Conservation (phyloP, 2,797 vertebrate genomes). For the Agapornis canus region DNA sequence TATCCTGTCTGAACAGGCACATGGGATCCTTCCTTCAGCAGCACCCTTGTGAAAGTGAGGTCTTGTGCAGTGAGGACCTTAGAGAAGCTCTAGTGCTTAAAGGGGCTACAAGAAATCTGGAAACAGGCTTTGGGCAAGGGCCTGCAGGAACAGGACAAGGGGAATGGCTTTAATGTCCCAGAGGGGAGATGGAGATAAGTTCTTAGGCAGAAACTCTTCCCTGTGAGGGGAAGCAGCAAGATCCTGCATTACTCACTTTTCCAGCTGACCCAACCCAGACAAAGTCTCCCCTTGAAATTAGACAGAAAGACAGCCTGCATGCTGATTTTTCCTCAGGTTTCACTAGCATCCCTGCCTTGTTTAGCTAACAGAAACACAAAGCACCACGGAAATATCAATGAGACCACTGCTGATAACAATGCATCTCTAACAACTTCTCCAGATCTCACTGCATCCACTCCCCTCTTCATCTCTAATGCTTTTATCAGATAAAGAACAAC, state of each 20-base stretch:
- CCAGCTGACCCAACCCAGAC: not conserved
- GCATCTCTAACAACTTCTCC: not conserved
- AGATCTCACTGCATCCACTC: not conserved
- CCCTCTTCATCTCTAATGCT: not conserved
- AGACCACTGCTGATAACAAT: not conserved
- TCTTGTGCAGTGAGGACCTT: not conserved
- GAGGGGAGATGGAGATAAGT: not conserved
- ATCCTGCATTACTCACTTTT: not conserved
- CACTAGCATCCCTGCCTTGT: not conserved
- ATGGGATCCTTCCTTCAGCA: fast-evolving
- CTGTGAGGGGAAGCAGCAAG: not conserved
- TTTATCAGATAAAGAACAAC: not conserved
- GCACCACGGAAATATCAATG: not conserved
- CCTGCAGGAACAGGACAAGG: not conserved
- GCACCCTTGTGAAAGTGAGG: not conserved
- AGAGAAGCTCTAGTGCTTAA: not conserved
- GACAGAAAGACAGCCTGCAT: not conserved
- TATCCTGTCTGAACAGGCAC: fast-evolving
- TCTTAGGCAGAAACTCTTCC: not conserved
- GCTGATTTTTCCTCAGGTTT: not conserved
- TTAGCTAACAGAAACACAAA: not conserved
- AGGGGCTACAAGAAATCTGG: not conserved
- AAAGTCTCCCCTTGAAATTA: not conserved
- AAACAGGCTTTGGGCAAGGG: not conserved
- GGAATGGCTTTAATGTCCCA: not conserved